These are phyloP conservation scores for Potorous gilbertii DNA, from an alignment of 2,797 vertebrate species.

Conservation along the genomic window DNA sequence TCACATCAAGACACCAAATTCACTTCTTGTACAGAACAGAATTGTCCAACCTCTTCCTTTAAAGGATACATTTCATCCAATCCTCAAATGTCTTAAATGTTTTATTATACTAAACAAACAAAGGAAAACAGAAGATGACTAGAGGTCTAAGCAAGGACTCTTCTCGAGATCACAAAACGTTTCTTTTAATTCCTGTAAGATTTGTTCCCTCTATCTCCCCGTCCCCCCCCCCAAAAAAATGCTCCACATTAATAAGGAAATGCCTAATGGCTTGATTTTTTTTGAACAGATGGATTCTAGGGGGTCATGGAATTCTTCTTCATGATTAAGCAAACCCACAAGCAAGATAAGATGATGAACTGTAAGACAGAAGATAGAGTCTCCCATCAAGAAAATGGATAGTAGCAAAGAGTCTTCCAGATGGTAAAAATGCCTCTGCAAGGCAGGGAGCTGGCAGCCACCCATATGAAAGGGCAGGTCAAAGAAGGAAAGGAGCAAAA, in stretches of 20 bases:
- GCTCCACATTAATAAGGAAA: background rate
- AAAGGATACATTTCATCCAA: background rate
- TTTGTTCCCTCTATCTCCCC: background rate
- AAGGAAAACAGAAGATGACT: background rate
- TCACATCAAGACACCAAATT: background rate
- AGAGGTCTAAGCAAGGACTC: background rate
- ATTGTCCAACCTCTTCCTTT: background rate
- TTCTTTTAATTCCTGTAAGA: background rate
- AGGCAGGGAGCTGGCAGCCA: slow-evolving; percentile 64
- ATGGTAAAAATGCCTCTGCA: slow-evolving; percentile 79
- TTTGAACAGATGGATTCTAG: background rate
- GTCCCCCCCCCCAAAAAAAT: background rate
- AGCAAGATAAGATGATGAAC: background rate
- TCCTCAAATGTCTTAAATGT: background rate
- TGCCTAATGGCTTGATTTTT: background rate
- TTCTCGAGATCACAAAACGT: background rate
- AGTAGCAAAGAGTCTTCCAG: slow-evolving; percentile 65
- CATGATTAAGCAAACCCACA: background rate
- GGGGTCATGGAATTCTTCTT: background rate
- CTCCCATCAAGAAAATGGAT: background rate
- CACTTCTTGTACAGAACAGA: background rate
- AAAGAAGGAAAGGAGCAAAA: background rate
- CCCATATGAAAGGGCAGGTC: background rate
- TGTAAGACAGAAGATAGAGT: background rate
- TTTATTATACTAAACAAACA: background rate